Percentiles rank a stretch among this genome's conserved stretches.
Evolutionary conservation across 2,113 vertebrate genomes (phyloP).

Genomic region (Cyanoderma ruficeps): DNA sequence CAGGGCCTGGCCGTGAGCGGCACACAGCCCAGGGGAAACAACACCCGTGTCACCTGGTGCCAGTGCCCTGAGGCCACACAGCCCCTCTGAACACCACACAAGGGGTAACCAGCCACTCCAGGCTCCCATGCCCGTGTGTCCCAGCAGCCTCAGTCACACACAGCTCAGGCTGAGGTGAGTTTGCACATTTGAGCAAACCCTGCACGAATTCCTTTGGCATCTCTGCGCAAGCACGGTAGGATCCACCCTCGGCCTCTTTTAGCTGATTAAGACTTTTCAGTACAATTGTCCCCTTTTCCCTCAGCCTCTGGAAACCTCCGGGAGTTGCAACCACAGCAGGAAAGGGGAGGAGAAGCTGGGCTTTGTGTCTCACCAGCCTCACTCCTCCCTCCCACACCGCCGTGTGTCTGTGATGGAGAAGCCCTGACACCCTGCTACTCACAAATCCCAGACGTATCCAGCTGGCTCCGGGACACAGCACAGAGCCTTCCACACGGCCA

Average conservation of each 20-base stretch:
- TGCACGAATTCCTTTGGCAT: background rate
- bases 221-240: background rate
- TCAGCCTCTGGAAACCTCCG: background rate
- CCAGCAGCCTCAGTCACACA: background rate
- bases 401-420: background rate
- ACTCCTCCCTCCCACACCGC: background rate
- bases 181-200: background rate
- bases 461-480: background rate
- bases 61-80: background rate
- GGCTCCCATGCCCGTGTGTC: rapidly evolving
- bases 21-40: background rate
- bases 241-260: background rate
- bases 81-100: background rate
- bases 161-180: background rate
- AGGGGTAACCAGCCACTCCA: rapidly evolving
- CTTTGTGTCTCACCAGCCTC: background rate
- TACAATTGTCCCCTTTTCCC: background rate
- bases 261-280: background rate
- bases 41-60: rapidly evolving
- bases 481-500: background rate
- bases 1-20: background rate
- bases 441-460: background rate
- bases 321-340: background rate
- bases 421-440: background rate
- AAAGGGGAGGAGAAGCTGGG: background rate